Evolutionary conservation across 2,888 invertebrate species (phyloP), one percentile per base, ranked within the genome.

Genomic region (Agriopis marginaria): DNA sequence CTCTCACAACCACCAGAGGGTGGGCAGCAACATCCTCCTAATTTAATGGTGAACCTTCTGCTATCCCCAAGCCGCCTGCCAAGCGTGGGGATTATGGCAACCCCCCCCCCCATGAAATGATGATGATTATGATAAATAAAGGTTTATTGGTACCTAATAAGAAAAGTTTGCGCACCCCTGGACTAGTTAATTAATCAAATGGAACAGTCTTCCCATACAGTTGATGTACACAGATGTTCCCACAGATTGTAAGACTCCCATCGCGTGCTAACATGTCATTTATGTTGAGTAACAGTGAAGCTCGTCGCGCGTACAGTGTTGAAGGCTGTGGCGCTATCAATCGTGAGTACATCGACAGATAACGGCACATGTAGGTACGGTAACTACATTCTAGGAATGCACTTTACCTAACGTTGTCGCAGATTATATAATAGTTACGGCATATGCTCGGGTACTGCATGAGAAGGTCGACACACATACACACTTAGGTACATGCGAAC

Each of bases 311-410:
- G 7, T 44, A 23, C 56, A 17, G 17, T 17, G 56, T 44, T 40
- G 42, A 56, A 56, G 56, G 42, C 56, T 44, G 44, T 17, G 42
- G 40, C 42, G 56, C 17, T 56, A 55, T 55, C 55, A 40, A 14
- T 40, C 2, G 39, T 40, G n/a, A 39, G 17, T 44, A 44, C 56
- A 56, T 44, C 44, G 56, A 11, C 56, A 56, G 56, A 56, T 56
- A 56, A 56, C 56, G 56, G 56, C 11, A n/a, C 17, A 44, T 23
- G 44, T 17, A 17, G 14, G 44, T 56, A 56, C 56, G 44, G 56
- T 44, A 56, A 56, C 14, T 9, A 56, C 17, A 56, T 56, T 42
- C 44, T 44, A 11, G 56, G 56, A 56, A 56, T 56, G 56, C 56
- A 56, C 56, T 56, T 40, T 42, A 11, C 40, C 40, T 54, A 40